phyloP scores from a whole-genome alignment of 2,888 invertebrate genomes.

The Tillus elongatus region DNA sequence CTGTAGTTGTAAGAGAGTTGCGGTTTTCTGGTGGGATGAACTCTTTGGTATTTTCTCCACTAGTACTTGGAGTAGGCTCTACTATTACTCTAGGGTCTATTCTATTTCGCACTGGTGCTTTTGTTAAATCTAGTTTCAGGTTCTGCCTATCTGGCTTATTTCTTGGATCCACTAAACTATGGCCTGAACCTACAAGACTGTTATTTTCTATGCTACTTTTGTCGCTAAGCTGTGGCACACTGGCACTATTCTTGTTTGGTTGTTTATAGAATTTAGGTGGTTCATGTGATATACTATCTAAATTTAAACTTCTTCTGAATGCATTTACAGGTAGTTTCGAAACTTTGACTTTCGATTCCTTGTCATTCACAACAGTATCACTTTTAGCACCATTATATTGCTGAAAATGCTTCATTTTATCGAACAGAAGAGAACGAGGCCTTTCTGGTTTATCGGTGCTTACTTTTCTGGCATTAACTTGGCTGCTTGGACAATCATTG shows the following conservation, averaged over 20 bases:
- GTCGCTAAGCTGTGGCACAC: conserved; percentile 7
- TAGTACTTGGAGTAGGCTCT: conserved; percentile 19
- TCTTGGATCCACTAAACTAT: conserved; percentile 14
- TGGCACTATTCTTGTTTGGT: no score
- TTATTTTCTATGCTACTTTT: neutral
- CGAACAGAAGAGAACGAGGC: conserved; percentile 48
- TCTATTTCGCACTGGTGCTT: conserved; percentile 18
- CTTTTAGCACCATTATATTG: conserved; percentile 42
- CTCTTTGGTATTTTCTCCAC: conserved; percentile 21
- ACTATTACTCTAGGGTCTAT: conserved; percentile 17
- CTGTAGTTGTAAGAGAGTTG: conserved; percentile 43
- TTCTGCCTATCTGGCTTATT: conserved; percentile 40
- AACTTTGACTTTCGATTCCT: conserved; percentile 26
- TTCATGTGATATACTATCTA: conserved; percentile 30
- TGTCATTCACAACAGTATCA: conserved; percentile 34
- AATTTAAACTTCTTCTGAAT: conserved; percentile 37
- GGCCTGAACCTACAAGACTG: neutral
- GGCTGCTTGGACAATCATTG: neutral
- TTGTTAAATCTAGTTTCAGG: conserved; percentile 56
- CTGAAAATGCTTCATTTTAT: conserved; percentile 47
- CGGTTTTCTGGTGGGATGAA: conserved; percentile 36
- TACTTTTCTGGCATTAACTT: conserved; percentile 16
- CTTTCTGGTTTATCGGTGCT: conserved; percentile 43
- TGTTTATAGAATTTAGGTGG: conserved; percentile 24
- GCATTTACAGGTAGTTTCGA: conserved; percentile 37